Percentiles rank a stretch among this genome's conserved stretches.
phyloP scores from a whole-genome alignment of 2,797 vertebrate genomes.

The Oreortyx pictus region DNA sequence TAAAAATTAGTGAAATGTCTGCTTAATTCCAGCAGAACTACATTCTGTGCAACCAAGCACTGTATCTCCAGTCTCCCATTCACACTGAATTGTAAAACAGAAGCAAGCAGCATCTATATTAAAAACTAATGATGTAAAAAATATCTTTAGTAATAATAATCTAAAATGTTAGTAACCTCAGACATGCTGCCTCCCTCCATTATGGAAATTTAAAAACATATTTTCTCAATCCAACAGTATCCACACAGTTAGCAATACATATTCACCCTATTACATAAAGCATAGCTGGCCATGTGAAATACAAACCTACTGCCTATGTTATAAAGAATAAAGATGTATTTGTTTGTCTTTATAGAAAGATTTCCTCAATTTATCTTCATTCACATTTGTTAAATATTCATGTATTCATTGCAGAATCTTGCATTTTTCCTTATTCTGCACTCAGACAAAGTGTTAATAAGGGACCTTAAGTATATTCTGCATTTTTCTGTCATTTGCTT shows the following conservation, averaged over 20 bases:
- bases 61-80: conserved; percentile 5
- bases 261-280: conserved; percentile 41
- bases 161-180: conserved; percentile 60
- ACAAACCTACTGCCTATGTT: background rate
- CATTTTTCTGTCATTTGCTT: background rate
- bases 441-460: conserved; percentile 47
- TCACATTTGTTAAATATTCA: conserved; percentile 65
- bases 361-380: conserved; percentile 73
- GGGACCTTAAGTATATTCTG: background rate
- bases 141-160: conserved; percentile 64
- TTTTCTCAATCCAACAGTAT: conserved; percentile 49
- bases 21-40: background rate
- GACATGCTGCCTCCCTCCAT: conserved; percentile 60
- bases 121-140: conserved; percentile 73
- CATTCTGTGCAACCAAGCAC: background rate
- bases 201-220: conserved; percentile 54
- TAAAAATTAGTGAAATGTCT: background rate
- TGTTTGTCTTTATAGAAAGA: conserved; percentile 53
- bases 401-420: conserved; percentile 57
- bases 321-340: conserved; percentile 66
- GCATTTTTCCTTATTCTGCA: conserved; percentile 43
- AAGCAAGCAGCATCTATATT: conserved; percentile 51
- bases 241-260: conserved; percentile 28
- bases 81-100: background rate
- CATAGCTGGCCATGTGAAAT: conserved; percentile 39